Conservation (phyloP, 2,797 vertebrate species). For the Dermochelys coriacea region DNA sequence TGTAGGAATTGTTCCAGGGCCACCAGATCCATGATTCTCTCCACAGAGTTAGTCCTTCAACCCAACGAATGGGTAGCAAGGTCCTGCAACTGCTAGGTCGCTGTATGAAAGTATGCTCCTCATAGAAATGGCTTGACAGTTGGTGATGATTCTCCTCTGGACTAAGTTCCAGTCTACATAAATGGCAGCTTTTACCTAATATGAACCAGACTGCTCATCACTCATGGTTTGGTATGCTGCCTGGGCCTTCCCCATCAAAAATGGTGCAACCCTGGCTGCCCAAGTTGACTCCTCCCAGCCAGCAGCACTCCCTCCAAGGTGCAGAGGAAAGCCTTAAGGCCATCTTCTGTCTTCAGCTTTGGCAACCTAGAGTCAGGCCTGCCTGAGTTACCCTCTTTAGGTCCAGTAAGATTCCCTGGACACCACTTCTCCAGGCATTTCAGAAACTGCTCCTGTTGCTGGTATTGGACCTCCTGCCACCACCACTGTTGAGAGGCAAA, state of each 20-base stretch:
- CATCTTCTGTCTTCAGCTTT: too few species aligned
- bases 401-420: background rate
- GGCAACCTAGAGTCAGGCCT: too few species aligned
- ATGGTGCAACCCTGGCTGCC: too few species aligned
- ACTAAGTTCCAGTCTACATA: background rate
- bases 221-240: too few species aligned
- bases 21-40: background rate
- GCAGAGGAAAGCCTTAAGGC: too few species aligned
- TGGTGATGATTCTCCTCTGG: background rate
- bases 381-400: background rate
- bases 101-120: background rate
- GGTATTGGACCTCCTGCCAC: background rate
- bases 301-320: too few species aligned
- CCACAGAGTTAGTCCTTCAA: background rate
- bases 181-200: background rate
- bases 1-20: background rate
- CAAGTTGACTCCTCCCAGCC: too few species aligned
- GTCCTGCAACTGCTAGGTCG: background rate
- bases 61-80: background rate
- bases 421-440: background rate
- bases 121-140: background rate
- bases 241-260: too few species aligned
- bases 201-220: background rate
- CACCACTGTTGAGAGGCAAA: background rate
- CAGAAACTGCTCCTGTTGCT: background rate